Percentiles rank a stretch among this genome's conserved stretches.
phyloP scores from a whole-genome alignment of 2,888 invertebrate species.

The Zygothrica quintamaculata region DNA sequence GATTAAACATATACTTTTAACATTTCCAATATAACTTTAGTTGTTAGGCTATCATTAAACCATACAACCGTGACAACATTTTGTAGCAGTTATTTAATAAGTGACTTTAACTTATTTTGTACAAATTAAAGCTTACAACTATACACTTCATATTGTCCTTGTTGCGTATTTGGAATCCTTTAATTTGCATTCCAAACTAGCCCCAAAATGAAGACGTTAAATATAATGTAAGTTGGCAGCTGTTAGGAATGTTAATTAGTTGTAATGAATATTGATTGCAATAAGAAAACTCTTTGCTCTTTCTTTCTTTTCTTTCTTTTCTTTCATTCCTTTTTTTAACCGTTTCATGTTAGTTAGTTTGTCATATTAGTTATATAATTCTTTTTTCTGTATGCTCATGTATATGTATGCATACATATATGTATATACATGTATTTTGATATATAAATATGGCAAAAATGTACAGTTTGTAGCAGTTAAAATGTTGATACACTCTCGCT shows the following conservation, averaged over 20 bases:
- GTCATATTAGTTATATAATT: neutral
- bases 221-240: constrained; percentile 38
- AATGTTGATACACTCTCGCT: constrained; percentile 16
- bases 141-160: too few species aligned
- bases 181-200: neutral
- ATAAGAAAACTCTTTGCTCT: constrained; percentile 30
- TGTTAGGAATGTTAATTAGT: constrained; percentile 31
- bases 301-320: constrained; percentile 3
- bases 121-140: too few species aligned
- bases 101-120: neutral
- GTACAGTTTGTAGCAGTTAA: constrained; percentile 22
- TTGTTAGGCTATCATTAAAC: too few species aligned
- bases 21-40: too few species aligned
- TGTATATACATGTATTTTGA: too few species aligned
- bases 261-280: constrained; percentile 26
- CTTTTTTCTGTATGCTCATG: too few species aligned
- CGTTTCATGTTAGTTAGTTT: neutral
- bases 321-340: neutral
- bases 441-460: too few species aligned
- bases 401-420: too few species aligned
- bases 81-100: too few species aligned
- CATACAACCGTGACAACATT: too few species aligned
- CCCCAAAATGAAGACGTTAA: neutral
- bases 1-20: too few species aligned
- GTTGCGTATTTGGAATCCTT: too few species aligned